Base-by-base conservation (phyloP, 2,797 vertebrate genomes). In the Pampus argenteus region DNA sequence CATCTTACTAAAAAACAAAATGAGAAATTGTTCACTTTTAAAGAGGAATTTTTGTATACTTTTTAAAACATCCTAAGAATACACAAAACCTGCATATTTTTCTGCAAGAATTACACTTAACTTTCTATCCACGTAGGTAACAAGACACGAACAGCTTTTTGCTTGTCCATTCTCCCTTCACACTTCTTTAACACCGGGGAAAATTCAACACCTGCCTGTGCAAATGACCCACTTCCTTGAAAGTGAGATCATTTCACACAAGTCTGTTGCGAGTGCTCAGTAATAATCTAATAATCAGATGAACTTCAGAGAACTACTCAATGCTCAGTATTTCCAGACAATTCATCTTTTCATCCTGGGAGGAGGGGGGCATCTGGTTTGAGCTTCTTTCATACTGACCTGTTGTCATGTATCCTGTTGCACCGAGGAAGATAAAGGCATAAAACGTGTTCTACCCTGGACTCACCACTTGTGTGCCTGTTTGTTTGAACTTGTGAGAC, bases 291-390 rank as follows among this genome's bases (percentile, higher is more conserved):
- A 68, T 69, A 81, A 52, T 71, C 44, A 72, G 49, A 38, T 34
- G 44, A 81, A 61, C 57, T 29, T 42, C 15, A 17, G 28, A 8
- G 11, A 59, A 69, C 47, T n/a, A 55, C 52, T n/a, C n/a, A n/a
- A n/a, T n/a, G 22, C 57, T 40, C 6, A 9, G 54, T 54, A 7
- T 38, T 57, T 66, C 50, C 45, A 60, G 14, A 77, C 23, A 58
- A 75, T 78, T 81, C 62, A 59, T 71, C 42, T 60, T 79, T 86
- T 82, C 51, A 51, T 69, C 71, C 47, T 62, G 36, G 63, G 26
- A 51, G 36, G 25, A 15, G 18, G 44, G 44, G 56, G 49, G 2
- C 55, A 31, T 58, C 28, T 52, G 71, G 60, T 79, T 70, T 64
- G 70, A 81, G 51, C 52, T 50, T 57, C 34, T 17, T 40, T 48